Base-by-base conservation (phyloP, 2,113 vertebrate species). In the Sphaerodactylus townsendi region DNA sequence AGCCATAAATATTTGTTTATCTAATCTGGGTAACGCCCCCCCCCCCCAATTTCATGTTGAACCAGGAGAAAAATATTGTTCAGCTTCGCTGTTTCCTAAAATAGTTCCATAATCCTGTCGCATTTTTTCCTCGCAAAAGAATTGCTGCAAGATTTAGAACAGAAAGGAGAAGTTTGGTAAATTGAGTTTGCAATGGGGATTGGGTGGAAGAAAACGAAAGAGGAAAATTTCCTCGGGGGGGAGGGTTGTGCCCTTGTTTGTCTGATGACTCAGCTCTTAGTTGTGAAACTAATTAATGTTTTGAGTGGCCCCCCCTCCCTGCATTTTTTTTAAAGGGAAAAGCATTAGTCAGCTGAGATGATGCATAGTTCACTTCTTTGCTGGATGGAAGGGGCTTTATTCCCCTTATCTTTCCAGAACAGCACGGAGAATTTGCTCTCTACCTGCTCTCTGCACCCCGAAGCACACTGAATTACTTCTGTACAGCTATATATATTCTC, bases 381-480 rank as follows among this genome's bases (percentile, higher is more conserved):
- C 82, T 80, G 82, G 44, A 81, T 83, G 69, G 73, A 84, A 79
- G n/a, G 37, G 56, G 41, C 64, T 50, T 71, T 48, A 15, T 83
- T 62, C 39, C 15, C 64, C 50, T 89, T 84, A 91, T 88, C 82
- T 88, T 83, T 82, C 59, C 64, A 77, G 77, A 78, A 33, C 82
- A 85, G 72, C 62, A 70, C 62, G 77, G 48, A 70, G 44, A 80
- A 48, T 48, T 44, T 28, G 17, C 3, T 62, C 25, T 59, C 33
- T 46, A 35, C 69, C 33, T 78, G 74, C 68, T 14, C 28, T 21
- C 1, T 73, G 15, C 23, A 74, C 83, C 23, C 25, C 33, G 35
- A 59, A 8, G 46, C 48, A 39, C 37, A 33, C 33, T 74, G 53
- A 21, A 48, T 85, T 85, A 59, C 44, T 76, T 81, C 64, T 62